Evolutionary conservation across 1,140 invertebrate genomes (phyloP), one percentile per base, ranked within the genome.

Genomic region (Chironomus striatipennis): DNA sequence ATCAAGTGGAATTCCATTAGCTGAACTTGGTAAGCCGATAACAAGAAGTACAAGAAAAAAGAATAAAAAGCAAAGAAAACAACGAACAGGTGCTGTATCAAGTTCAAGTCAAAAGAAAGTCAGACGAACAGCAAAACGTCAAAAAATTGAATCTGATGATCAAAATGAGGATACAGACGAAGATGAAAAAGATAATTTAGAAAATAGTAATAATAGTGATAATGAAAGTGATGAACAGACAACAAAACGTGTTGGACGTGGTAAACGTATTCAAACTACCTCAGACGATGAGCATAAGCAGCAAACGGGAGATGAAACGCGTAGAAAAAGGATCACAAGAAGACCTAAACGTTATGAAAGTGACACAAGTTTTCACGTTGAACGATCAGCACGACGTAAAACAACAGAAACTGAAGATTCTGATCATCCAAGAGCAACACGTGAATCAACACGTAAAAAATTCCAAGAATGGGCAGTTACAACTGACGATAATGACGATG

Each of bases 201-300:
- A 67, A 21, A 5, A 18, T n/a, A 18, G 9, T 34, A n/a, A 73
- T 12, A 42, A 43, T 74, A n/a, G n/a, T 64, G 64, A 21, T 74
- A 3, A 70, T 70, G 5, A 20, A 70, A 70, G 18, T 70, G 65
- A 70, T 70, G 64, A 67, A 12, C 15, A 47, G 2, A 18, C 74
- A 67, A 64, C 7, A 42, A 9, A 17, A 42, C 74, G 34, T 9
- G 74, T 1, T 4, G 43, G 20, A n/a, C 73, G 34, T 17, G 34
- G 18, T 6, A 8, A 34, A 24, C n/a, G 20, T 67, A 76, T 34
- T 70, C 78, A 79, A 80, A n/a, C 76, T 77, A 43, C 77, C 79
- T 1, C 24, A 74, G 34, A 74, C 74, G 21, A 43, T 74, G 12
- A 72, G n/a, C 20, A 73, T 75, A 57, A 8, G 12, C 9, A 74